Evolutionary conservation across 2,888 invertebrate genomes (phyloP).

Genomic region (Hirtodrosophila histrioides): DNA sequence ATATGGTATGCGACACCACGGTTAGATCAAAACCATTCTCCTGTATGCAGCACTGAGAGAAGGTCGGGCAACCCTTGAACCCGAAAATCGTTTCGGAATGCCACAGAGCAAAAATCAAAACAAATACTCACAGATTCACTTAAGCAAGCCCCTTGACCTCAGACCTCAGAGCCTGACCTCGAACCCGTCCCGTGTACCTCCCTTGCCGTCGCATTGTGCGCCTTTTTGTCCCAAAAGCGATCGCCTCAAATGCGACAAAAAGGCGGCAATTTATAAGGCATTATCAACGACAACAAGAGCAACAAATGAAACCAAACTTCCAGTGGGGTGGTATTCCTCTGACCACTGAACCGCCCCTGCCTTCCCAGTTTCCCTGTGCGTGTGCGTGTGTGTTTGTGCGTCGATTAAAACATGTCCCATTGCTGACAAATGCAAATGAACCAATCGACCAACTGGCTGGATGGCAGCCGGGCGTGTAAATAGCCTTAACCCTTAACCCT

Average conservation of each 20-base stretch:
- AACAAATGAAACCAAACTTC: slow-evolving; percentile 15
- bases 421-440: slow-evolving; percentile 63
- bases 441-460: slow-evolving; percentile 52
- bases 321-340: slow-evolving; percentile 30
- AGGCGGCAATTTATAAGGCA: slow-evolving; percentile 64
- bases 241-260: slow-evolving; percentile 68
- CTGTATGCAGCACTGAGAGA: background rate
- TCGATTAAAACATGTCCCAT: slow-evolving; percentile 65
- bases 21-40: slow-evolving; percentile 3
- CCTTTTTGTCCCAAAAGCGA: slow-evolving; percentile 71
- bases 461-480: slow-evolving; percentile 47
- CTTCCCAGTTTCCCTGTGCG: background rate
- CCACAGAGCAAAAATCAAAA: slow-evolving; percentile 36
- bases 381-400: slow-evolving; percentile 26
- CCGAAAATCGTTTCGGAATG: slow-evolving; percentile 12
- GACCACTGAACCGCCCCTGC: slow-evolving; percentile 26
- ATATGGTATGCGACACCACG: slow-evolving; percentile 2
- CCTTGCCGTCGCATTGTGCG: background rate
- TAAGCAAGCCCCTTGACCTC: slow-evolving; percentile 46
- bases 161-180: background rate
- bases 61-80: slow-evolving; percentile 13
- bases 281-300: slow-evolving; percentile 50
- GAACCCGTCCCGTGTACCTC: slow-evolving; percentile 2
- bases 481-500: slow-evolving; percentile 46
- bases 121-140: slow-evolving; percentile 12